Conservation (phyloP, 1,140 invertebrate genomes). For the Brachionus calyciflorus region DNA sequence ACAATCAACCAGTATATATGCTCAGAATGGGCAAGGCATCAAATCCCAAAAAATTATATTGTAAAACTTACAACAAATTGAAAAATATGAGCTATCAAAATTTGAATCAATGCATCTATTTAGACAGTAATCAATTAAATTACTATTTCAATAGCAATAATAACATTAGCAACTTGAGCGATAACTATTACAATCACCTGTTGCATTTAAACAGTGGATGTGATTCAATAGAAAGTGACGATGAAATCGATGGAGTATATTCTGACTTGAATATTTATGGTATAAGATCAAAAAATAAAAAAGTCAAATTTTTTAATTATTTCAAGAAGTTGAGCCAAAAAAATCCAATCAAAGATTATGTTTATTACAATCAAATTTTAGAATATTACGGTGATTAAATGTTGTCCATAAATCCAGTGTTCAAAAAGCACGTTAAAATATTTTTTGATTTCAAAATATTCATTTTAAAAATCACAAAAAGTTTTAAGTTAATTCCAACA, state of each 20-base stretch:
- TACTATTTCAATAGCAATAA: slow-evolving; percentile 14
- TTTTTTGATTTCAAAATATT: neutral
- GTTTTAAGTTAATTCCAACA: neutral
- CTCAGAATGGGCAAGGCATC: neutral
- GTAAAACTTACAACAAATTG: neutral
- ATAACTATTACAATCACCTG: slow-evolving; percentile 11
- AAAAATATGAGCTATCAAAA: slow-evolving; percentile 26
- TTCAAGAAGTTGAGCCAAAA: slow-evolving; percentile 31
- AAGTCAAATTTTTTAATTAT: slow-evolving; percentile 25
- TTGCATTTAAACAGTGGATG: slow-evolving; percentile 10
- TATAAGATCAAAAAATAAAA: slow-evolving; percentile 25
- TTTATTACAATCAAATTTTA: slow-evolving; percentile 30
- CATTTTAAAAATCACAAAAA: neutral
- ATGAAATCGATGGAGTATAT: neutral
- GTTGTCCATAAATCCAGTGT: no score
- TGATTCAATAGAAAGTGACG: slow-evolving; percentile 23
- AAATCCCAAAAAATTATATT: slow-evolving; percentile 2
- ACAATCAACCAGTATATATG: slow-evolving; percentile 27
- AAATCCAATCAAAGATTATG: slow-evolving; percentile 31
- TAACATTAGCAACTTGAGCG: neutral
- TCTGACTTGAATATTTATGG: neutral
- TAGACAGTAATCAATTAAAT: neutral
- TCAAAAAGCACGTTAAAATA: no score
- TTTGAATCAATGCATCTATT: slow-evolving; percentile 11
- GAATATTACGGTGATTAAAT: slow-evolving; percentile 26